Base-by-base conservation (phyloP, 2,797 vertebrate species). In the Euthynnus affinis region DNA sequence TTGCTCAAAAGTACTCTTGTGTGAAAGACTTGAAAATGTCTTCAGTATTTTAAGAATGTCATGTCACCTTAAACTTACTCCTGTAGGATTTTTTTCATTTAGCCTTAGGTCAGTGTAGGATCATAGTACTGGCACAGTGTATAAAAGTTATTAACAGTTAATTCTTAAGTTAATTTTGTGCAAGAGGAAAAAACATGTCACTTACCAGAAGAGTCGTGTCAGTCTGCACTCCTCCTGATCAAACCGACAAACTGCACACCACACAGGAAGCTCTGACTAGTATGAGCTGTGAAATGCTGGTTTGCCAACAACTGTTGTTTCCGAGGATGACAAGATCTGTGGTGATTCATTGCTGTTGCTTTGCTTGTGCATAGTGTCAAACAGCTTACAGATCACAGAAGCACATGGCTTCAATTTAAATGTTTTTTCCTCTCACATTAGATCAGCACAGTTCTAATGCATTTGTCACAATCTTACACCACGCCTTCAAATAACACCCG, bases 221-320 rank as follows among this genome's bases (percentile, higher is more conserved):
- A 62, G 67, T 81, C 66, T 92, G 88, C 74, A 23, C 81, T 81
- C 69, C 44, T 89, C 65, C 64, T 61, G 90, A 89, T 90, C 85
- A 80, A 78, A 74, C 72, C 83, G 81, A 90, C 73, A 84, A 84
- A 74, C 51, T 74, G 82, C 48, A 82, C 48, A 91, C 90, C 88
- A 84, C 90, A 95, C 94, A 95, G 96, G 95, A 96, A 95, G 79
- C 79, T 87, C 84, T 93, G 90, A 93, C 87, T 87, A 87, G 22
- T 51, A 51, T 2, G 48, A 82, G 74, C 80, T 90, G 89, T 70
- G 89, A 92, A 93, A 80, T n/a, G 56, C 65, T 84, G 62, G 60
- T 89, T 78, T 74, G 71, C 59, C 40, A 72, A 72, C 65, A 76
- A 67, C 76, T 90, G 90, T 68, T 70, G 42, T 72, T 91, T 91